These are phyloP conservation scores for Brachynemurus nebulosus DNA, from an alignment of 2,888 invertebrate genomes.

Conservation along the genomic window DNA sequence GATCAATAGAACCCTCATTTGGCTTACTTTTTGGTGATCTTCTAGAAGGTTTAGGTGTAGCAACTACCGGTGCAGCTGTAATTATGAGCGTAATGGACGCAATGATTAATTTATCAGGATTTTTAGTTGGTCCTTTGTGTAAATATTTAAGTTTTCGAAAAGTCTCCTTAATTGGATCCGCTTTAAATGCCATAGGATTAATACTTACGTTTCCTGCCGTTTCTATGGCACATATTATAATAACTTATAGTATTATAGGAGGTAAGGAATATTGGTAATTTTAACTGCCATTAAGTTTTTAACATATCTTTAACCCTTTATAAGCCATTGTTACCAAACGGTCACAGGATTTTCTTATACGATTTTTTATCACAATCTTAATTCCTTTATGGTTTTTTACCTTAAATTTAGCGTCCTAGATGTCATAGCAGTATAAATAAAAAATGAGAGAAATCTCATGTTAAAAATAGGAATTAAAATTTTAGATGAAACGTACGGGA, in stretches of 20 bases:
- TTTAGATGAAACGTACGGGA: too few relatives aligned
- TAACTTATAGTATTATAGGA: constrained; percentile 61
- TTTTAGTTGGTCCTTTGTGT: constrained; percentile 61
- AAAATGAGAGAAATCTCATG: too few relatives aligned
- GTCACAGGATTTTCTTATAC: too few relatives aligned
- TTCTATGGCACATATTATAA: constrained; percentile 56
- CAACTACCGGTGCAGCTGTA: constrained; percentile 59
- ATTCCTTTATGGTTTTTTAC: too few relatives aligned
- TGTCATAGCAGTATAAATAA: too few relatives aligned
- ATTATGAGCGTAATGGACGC: constrained; percentile 65
- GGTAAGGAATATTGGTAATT: constrained; percentile 36
- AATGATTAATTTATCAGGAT: constrained; percentile 64
- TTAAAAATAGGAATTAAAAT: too few relatives aligned
- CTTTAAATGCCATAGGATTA: constrained; percentile 50
- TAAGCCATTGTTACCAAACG: background rate
- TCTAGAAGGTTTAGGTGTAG: constrained; percentile 50
- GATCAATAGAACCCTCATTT: constrained; percentile 69
- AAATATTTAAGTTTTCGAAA: constrained; percentile 61
- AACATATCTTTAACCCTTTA: background rate
- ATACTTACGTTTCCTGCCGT: constrained; percentile 52
- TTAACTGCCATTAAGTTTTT: background rate
- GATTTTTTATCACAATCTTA: too few relatives aligned
- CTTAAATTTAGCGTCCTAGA: too few relatives aligned
- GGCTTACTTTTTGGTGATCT: constrained; percentile 66
- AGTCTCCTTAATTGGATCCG: constrained; percentile 51